Evolutionary conservation across 1,140 invertebrate genomes (phyloP).

Genomic region (Sipha flava): DNA sequence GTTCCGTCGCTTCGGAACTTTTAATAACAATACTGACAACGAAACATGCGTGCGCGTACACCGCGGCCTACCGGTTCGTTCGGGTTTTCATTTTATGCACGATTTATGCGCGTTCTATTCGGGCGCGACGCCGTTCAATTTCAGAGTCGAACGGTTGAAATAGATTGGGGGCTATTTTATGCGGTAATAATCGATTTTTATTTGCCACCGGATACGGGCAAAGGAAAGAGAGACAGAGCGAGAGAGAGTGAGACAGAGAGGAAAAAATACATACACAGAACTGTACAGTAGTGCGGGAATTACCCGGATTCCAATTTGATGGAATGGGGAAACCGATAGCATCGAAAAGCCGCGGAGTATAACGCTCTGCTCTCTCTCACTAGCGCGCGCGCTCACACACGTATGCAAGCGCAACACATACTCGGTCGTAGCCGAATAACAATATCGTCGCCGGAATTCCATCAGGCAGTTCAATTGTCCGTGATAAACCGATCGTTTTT

Average conservation of each 20-base stretch:
- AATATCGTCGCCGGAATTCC: constrained; percentile 28
- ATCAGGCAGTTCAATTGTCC: constrained; percentile 32
- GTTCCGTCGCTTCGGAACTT: not conserved
- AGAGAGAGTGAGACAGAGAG: not conserved
- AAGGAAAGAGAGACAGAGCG: not conserved
- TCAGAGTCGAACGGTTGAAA: not conserved
- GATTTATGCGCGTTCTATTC: not conserved
- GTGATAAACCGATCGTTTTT: constrained; percentile 30
- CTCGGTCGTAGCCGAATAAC: not conserved
- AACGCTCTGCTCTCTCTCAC: no score
- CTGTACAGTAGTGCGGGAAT: not conserved
- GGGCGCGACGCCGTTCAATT: not conserved
- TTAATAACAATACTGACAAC: no score
- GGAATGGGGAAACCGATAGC: constrained; percentile 26
- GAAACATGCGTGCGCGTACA: no score
- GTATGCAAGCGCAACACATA: not conserved
- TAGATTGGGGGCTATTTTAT: constrained; percentile 28
- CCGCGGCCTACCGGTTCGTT: not conserved
- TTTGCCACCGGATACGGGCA: constrained; percentile 22
- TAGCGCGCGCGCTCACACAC: not conserved
- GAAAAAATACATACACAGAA: not conserved
- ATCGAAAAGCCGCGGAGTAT: constrained; percentile 29
- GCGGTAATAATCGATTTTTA: constrained; percentile 33
- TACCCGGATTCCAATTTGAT: constrained; percentile 28
- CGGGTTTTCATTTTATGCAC: not conserved